A percentile compares a stretch with the other conserved stretches of the same genome.
Conservation (phyloP, 2,888 invertebrate genomes). For the Cyclophora punctaria region DNA sequence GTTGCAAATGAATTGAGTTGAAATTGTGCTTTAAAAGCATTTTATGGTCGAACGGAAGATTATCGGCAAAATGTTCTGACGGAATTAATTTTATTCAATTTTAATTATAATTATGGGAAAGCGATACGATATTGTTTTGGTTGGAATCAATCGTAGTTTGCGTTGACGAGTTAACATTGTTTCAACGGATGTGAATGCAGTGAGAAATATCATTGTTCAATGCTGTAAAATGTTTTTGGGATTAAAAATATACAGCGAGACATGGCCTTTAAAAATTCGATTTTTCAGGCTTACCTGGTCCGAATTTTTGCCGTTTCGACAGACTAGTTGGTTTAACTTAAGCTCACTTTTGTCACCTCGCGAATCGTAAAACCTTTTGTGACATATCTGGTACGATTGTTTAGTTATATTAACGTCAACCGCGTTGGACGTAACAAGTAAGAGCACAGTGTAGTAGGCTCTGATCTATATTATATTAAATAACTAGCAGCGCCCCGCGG, state of each 20-base stretch:
- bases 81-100: slow-evolving; percentile 42
- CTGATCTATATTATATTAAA: too few species aligned
- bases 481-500: too few species aligned
- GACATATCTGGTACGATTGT: too few species aligned
- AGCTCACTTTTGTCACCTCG: slow-evolving; percentile 4
- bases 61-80: slow-evolving; percentile 36
- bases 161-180: too few species aligned
- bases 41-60: slow-evolving; percentile 45
- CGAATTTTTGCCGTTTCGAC: slow-evolving; percentile 5
- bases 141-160: slow-evolving; percentile 15
- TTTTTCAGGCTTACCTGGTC: slow-evolving; percentile 2
- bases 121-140: slow-evolving; percentile 30
- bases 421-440: too few species aligned
- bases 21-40: slow-evolving; percentile 42
- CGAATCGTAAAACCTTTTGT: not conserved
- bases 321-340: slow-evolving; percentile 9
- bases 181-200: too few species aligned
- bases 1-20: slow-evolving; percentile 44
- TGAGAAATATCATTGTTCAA: too few species aligned
- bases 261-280: not conserved
- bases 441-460: too few species aligned
- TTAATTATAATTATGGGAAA: slow-evolving; percentile 40
- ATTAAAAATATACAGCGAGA: too few species aligned
- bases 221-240: too few species aligned
- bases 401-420: too few species aligned